Conservation (phyloP, 1,140 invertebrate genomes). For the Hyphantria cunea region DNA sequence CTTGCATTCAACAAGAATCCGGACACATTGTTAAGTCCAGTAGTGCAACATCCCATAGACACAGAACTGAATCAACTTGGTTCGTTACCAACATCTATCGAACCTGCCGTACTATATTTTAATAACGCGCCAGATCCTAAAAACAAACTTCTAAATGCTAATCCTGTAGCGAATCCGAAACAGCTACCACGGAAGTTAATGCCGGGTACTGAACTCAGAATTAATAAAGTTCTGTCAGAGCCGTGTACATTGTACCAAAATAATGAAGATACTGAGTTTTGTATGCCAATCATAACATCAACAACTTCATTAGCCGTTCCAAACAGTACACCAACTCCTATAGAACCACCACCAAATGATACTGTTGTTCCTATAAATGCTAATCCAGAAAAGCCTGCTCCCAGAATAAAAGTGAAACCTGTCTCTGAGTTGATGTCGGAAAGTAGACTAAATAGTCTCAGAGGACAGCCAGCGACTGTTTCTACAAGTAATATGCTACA, state of each 20-base stretch:
- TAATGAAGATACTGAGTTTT: slow-evolving; percentile 19
- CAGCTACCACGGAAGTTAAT: slow-evolving; percentile 56
- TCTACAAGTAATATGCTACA: slow-evolving; percentile 9
- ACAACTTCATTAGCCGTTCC: slow-evolving; percentile 48
- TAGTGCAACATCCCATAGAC: not conserved
- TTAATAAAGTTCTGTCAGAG: slow-evolving; percentile 3
- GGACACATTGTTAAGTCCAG: not conserved
- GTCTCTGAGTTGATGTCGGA: slow-evolving; percentile 60
- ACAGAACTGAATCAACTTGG: not conserved
- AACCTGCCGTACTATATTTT: not conserved
- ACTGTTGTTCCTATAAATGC: not conserved
- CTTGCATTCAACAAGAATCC: not conserved
- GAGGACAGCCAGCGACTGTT: slow-evolving; percentile 5
- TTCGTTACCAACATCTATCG: not conserved
- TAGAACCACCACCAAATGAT: not conserved
- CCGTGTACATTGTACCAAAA: not conserved
- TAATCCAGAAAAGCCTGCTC: slow-evolving; percentile 23
- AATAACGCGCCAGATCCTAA: slow-evolving; percentile 10
- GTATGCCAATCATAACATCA: slow-evolving; percentile 57
- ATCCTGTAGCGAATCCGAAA: slow-evolving; percentile 70
- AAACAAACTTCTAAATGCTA: slow-evolving; percentile 59
- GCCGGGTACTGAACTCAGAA: slow-evolving; percentile 3
- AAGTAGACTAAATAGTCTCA: slow-evolving; percentile 25
- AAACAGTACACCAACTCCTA: slow-evolving; percentile 3
- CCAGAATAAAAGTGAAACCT: slow-evolving; percentile 68